Evolutionary conservation across 2,888 invertebrate species (phyloP).

Genomic region (Aradus depressus): DNA sequence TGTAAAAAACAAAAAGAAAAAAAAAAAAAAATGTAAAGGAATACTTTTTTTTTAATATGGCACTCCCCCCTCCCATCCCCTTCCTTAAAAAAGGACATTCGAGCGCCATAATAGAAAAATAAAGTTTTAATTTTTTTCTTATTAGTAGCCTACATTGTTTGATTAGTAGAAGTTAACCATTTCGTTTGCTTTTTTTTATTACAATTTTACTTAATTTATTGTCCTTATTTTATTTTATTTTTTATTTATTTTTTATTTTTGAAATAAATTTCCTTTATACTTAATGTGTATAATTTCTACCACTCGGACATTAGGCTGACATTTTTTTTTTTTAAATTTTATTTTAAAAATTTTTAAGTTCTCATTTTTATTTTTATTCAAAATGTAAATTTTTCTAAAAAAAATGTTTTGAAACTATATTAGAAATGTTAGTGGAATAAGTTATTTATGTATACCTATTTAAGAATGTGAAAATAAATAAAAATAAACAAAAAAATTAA

Average conservation of each 20-base stretch:
- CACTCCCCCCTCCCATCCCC: too few species aligned
- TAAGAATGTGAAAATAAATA: constrained; percentile 22
- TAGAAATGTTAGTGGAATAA: constrained; percentile 18
- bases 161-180: constrained; percentile 29
- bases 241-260: constrained; percentile 19
- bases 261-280: constrained; percentile 16
- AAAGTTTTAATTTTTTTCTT: too few species aligned
- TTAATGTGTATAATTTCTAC: constrained; percentile 26
- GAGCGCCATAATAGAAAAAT: constrained; percentile 21
- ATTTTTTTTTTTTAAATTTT: constrained; percentile 16
- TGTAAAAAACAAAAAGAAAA: too few species aligned
- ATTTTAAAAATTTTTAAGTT: constrained; percentile 13
- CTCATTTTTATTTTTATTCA: constrained; percentile 16
- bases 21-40: too few species aligned
- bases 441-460: constrained; percentile 29
- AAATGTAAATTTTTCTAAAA: constrained; percentile 17
- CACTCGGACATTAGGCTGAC: constrained; percentile 29
- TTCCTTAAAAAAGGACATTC: too few species aligned
- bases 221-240: too few species aligned
- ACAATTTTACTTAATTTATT: constrained; percentile 11
- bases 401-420: too few species aligned
- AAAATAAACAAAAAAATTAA: too few species aligned
- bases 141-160: constrained; percentile 27
- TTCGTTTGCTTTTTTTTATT: constrained; percentile 20
- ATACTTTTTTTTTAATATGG: too few species aligned